Evolutionary conservation across 2,113 vertebrate genomes (phyloP), one percentile per base, ranked within the genome.

Genomic region (Petromus typicus): DNA sequence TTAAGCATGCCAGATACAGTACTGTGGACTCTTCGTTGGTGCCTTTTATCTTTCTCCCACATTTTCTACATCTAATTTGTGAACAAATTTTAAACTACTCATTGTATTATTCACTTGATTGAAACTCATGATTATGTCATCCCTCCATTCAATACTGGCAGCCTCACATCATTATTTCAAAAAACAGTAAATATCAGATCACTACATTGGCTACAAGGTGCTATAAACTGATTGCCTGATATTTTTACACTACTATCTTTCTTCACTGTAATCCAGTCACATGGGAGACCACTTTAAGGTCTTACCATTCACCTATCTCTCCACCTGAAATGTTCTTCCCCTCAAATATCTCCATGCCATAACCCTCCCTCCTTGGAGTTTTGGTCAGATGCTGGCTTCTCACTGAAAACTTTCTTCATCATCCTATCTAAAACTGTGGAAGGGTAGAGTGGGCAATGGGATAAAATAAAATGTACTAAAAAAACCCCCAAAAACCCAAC

Each of bases 141-240:
- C 54, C 13, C 56, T 83, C 45, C 69, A 37, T 56, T 73, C 61
- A 84, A 91, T 84, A 84, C 37, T 84, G 40, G 56, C 40, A 63
- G 69, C 78, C 43, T 93, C 63, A 80, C 30, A 91, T 71, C 88
- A 51, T 91, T 84, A 73, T 2, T 56, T 76, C 22, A 88, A 91
- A 95, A 93, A 63, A 84, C 18, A 81, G 37, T 83, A 90, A 89
- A 45, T 81, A 59, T 23, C 40, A 86, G 69, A 43, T 64, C 18
- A 51, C 90, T 61, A 95, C 37, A 45, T 3, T 54, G 30, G 40
- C 37, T 43, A 67, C 43, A 69, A 89, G 59, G 34, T 69, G 27
- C 78, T 76, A 73, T 7, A 18, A 78, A 32, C 5, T 45, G 66
- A 61, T 4, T 89, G 18, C 59, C 45, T 80, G n/a, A 6, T 83